Conservation (phyloP, 2,797 vertebrate genomes). For the Danio tinwini region DNA sequence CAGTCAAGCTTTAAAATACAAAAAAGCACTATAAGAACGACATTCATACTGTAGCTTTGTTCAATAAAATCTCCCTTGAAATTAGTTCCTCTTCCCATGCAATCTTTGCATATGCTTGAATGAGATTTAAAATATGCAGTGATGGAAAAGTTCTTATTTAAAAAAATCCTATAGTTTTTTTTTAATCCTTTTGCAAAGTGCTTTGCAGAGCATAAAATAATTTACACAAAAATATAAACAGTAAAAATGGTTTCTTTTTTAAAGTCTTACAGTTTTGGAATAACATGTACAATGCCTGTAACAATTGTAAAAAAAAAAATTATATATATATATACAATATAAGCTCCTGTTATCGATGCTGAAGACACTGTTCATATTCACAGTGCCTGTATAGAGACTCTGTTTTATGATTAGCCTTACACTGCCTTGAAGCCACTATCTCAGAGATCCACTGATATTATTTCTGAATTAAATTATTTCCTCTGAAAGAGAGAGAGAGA, state of each 20-base stretch:
- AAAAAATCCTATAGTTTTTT: not conserved
- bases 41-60: too few species aligned
- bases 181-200: not conserved
- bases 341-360: conserved; percentile 2
- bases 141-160: not conserved
- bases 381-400: not conserved
- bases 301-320: too few species aligned
- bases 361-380: not conserved
- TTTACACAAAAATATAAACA: not conserved
- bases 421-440: not conserved
- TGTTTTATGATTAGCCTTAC: not conserved
- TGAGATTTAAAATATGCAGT: not conserved
- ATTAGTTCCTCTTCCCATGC: not conserved
- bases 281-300: not conserved
- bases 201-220: not conserved
- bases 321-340: too few species aligned
- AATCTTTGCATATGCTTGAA: not conserved
- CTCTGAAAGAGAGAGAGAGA: not conserved
- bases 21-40: too few species aligned
- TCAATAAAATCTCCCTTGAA: not conserved
- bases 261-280: not conserved
- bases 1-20: too few species aligned
- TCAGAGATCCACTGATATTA: not conserved
- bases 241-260: not conserved
- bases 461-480: conserved; percentile 15